These are phyloP conservation scores for Sitobion miscanthi DNA, from an alignment of 1,140 invertebrate genomes.

Conservation along the genomic window DNA sequence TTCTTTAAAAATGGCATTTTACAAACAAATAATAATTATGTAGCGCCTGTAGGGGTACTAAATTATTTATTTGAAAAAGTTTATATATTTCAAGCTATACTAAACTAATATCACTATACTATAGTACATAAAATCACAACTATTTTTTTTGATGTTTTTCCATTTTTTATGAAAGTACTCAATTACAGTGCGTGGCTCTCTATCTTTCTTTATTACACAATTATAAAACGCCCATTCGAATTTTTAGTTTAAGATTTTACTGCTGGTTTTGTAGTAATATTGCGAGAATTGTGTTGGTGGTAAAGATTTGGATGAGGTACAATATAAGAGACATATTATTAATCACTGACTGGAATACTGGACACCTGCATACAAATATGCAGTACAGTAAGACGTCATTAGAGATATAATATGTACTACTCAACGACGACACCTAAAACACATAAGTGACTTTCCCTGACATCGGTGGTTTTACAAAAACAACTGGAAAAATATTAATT, in stretches of 20 bases:
- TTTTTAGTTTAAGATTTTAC: neutral
- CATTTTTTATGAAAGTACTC: neutral
- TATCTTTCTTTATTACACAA: neutral
- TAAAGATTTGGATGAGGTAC: neutral
- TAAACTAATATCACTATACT: neutral
- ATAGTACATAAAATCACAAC: neutral
- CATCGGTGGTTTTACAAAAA: neutral
- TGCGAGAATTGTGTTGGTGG: neutral
- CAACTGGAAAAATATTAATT: too few species aligned
- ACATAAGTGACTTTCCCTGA: neutral
- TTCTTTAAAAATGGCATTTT: too few species aligned
- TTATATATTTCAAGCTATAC: neutral
- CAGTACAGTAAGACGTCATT: neutral
- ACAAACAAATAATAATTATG: too few species aligned
- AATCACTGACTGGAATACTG: neutral
- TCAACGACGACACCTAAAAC: too few species aligned
- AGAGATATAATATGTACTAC: too few species aligned
- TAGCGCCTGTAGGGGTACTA: neutral
- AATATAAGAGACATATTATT: neutral
- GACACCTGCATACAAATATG: neutral
- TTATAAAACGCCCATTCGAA: neutral
- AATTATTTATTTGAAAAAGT: neutral
- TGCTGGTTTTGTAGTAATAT: neutral
- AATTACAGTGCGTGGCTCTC: neutral
- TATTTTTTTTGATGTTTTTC: neutral